A percentile compares a stretch with the other conserved stretches of the same genome.
These are phyloP conservation scores for Ptilonorhynchus violaceus DNA, from an alignment of 2,113 vertebrate genomes.

Conservation along the genomic window DNA sequence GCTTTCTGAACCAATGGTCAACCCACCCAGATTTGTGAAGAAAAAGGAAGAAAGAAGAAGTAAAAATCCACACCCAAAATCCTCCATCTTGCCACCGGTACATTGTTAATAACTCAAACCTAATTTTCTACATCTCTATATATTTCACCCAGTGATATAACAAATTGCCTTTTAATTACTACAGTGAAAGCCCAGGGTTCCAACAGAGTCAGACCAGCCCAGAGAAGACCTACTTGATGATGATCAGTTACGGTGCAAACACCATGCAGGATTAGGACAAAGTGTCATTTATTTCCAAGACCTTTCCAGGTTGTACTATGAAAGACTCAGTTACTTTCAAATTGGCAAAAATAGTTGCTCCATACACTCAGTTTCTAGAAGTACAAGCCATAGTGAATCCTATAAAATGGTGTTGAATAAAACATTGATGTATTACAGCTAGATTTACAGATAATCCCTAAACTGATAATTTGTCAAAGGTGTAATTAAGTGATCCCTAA, in stretches of 20 bases:
- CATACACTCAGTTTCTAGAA: background rate
- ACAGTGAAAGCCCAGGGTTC: too few species aligned
- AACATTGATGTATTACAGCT: background rate
- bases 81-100: too few species aligned
- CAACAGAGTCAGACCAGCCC: conserved; percentile 84
- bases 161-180: too few species aligned
- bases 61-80: too few species aligned
- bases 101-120: too few species aligned
- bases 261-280: conserved; percentile 68
- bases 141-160: too few species aligned
- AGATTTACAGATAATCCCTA: background rate
- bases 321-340: background rate
- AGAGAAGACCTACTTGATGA: conserved; percentile 84
- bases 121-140: too few species aligned
- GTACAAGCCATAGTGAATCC: background rate
- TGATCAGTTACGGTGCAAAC: conserved; percentile 81
- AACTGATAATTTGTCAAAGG: background rate
- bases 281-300: background rate
- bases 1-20: too few species aligned
- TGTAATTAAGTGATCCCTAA: background rate
- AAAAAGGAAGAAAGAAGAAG: too few species aligned
- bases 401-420: background rate
- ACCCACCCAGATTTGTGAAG: too few species aligned
- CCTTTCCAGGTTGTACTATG: background rate
- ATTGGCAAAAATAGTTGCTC: background rate